Evolutionary conservation across 2,113 vertebrate species (phyloP).

Genomic region (Corvus hawaiiensis): DNA sequence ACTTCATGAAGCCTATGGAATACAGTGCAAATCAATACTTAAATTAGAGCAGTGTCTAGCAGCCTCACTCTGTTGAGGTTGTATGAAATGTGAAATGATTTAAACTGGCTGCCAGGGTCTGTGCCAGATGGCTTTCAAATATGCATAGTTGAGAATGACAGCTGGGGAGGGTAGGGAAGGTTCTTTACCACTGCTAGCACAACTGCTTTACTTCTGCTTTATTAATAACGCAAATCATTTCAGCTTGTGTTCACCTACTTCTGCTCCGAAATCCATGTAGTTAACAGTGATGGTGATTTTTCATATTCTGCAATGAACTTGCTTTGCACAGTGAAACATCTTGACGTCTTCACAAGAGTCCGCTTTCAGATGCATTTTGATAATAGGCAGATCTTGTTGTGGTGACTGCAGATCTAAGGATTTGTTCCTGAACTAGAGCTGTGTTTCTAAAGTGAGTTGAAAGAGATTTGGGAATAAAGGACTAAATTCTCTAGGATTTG

Average conservation of each 20-base stretch:
- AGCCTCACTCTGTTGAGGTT: not conserved
- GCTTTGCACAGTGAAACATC: not conserved
- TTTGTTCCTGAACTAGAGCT: not conserved
- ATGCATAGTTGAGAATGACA: not conserved
- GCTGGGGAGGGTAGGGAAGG: not conserved
- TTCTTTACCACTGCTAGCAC: not conserved
- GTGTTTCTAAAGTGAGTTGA: not conserved
- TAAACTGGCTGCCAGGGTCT: not conserved
- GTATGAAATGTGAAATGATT: not conserved
- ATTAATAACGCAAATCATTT: not conserved
- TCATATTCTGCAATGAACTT: not conserved
- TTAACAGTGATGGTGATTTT: not conserved
- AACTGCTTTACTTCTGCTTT: constrained; percentile 12
- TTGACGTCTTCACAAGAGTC: not conserved
- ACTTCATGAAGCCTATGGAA: not conserved
- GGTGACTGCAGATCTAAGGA: not conserved
- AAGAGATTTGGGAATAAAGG: not conserved
- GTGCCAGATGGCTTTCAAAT: not conserved
- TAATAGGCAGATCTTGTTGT: not conserved
- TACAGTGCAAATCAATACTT: not conserved
- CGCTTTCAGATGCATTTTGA: not conserved
- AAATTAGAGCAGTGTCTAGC: not conserved
- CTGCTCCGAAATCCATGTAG: not conserved
- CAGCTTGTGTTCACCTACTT: not conserved
- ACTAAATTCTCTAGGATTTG: not conserved